Evolutionary conservation across 1,140 invertebrate species (phyloP).

Genomic region (Helicoverpa zea): DNA sequence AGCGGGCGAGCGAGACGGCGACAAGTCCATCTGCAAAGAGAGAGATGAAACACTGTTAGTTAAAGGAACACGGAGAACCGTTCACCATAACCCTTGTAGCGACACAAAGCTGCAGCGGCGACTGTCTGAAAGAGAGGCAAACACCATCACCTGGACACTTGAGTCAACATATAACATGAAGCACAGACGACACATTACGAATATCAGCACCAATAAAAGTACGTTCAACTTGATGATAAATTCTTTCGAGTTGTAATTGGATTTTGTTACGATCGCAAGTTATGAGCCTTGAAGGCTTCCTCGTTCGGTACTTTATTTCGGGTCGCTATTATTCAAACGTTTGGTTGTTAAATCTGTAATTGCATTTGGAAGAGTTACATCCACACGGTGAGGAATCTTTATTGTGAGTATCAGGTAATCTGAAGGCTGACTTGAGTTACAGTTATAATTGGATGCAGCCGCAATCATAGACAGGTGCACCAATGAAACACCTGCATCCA

Average conservation of each 20-base stretch:
- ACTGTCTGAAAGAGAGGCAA: constrained; percentile 66
- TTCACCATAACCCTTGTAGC: constrained; percentile 71
- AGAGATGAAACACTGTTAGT: constrained; percentile 81
- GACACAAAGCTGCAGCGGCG: constrained; percentile 75
- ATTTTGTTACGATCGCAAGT: constrained; percentile 52
- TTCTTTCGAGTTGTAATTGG: constrained; percentile 5
- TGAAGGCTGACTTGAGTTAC: too few relatives aligned
- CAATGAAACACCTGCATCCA: too few relatives aligned
- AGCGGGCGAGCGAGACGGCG: constrained; percentile 63
- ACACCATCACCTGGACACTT: constrained; percentile 66
- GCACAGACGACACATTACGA: constrained; percentile 65
- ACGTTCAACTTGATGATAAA: constrained; percentile 22
- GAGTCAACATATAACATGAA: constrained; percentile 66
- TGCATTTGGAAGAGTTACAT: not conserved
- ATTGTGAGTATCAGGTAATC: too few relatives aligned
- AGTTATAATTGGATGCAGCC: too few relatives aligned
- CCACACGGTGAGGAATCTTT: too few relatives aligned
- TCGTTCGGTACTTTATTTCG: not conserved
- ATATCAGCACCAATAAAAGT: constrained; percentile 29
- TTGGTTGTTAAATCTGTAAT: not conserved
- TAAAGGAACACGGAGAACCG: constrained; percentile 61
- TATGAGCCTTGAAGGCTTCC: constrained; percentile 15
- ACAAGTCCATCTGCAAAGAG: constrained; percentile 79
- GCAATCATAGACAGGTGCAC: too few relatives aligned
- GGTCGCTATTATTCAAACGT: not conserved